Percentiles rank a stretch among this genome's conserved stretches.
phyloP scores from a whole-genome alignment of 2,113 vertebrate species.

The Naja naja region DNA sequence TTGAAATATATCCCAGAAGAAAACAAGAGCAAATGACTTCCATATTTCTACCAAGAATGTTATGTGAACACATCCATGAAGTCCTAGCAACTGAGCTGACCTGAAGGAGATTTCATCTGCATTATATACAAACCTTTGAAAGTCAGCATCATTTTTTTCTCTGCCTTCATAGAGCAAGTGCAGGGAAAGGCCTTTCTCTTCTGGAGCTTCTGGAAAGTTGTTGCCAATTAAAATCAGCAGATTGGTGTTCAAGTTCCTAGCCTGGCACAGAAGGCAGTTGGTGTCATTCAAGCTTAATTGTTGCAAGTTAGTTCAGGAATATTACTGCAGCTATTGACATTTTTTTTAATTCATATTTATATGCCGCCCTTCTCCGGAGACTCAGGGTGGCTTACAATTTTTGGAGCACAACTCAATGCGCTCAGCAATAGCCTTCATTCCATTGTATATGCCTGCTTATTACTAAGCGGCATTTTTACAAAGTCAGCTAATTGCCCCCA shows the following conservation, averaged over 20 bases:
- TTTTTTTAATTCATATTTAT: too few species aligned
- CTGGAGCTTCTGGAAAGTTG: neutral
- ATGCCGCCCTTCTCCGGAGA: too few species aligned
- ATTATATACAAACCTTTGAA: neutral
- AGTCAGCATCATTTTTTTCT: neutral
- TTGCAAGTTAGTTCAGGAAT: neutral
- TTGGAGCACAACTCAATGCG: too few species aligned
- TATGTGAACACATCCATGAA: neutral
- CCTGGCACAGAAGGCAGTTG: neutral
- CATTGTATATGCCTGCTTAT: too few species aligned
- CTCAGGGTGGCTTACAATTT: too few species aligned
- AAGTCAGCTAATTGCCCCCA: too few species aligned
- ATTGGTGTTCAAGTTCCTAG: too few species aligned
- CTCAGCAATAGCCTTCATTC: too few species aligned
- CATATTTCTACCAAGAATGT: neutral
- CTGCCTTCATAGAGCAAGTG: neutral
- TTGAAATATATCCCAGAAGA: neutral
- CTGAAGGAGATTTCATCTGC: neutral
- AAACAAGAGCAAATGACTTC: neutral
- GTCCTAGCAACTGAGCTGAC: neutral
- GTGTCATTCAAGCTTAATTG: neutral
- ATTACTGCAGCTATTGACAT: constrained; percentile 44
- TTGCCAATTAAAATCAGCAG: neutral
- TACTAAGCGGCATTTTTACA: too few species aligned
- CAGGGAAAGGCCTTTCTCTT: neutral